These are phyloP conservation scores for Sapajus apella DNA, from an alignment of 2,113 vertebrate species.

Conservation along the genomic window DNA sequence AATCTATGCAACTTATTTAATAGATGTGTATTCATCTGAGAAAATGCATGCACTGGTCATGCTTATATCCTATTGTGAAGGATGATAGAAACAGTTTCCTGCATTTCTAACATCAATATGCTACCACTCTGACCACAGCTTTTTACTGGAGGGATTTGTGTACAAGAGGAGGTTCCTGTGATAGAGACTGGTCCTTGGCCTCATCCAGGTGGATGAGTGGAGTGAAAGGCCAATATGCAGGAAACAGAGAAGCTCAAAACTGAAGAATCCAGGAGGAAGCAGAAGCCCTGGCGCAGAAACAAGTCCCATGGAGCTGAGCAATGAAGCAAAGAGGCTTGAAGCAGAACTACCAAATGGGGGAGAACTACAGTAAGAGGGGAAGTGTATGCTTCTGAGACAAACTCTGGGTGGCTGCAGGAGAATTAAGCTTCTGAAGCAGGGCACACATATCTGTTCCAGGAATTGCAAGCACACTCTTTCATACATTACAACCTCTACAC, in stretches of 20 bases:
- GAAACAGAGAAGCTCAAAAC: not conserved
- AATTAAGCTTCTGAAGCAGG: fast-evolving
- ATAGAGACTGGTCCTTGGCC: not conserved
- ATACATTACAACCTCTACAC: not conserved
- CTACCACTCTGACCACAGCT: not conserved
- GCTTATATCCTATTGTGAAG: not conserved
- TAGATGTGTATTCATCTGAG: not conserved
- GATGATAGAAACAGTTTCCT: not conserved
- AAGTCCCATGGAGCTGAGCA: not conserved
- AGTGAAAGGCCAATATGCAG: not conserved
- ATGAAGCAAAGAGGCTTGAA: not conserved
- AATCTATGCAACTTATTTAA: not conserved
- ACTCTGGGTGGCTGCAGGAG: fast-evolving
- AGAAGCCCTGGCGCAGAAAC: not conserved
- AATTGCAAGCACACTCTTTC: too few relatives aligned
- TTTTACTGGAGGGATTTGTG: not conserved
- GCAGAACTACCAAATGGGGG: not conserved
- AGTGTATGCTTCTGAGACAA: not conserved
- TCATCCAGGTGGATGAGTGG: not conserved
- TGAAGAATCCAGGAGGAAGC: not conserved
- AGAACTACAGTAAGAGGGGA: fast-evolving
- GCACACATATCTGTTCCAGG: fast-evolving
- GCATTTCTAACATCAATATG: not conserved
- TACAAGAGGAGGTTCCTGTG: not conserved
- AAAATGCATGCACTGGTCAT: not conserved